Conservation (phyloP, 1,140 invertebrate genomes). For the Radopholus similis region DNA sequence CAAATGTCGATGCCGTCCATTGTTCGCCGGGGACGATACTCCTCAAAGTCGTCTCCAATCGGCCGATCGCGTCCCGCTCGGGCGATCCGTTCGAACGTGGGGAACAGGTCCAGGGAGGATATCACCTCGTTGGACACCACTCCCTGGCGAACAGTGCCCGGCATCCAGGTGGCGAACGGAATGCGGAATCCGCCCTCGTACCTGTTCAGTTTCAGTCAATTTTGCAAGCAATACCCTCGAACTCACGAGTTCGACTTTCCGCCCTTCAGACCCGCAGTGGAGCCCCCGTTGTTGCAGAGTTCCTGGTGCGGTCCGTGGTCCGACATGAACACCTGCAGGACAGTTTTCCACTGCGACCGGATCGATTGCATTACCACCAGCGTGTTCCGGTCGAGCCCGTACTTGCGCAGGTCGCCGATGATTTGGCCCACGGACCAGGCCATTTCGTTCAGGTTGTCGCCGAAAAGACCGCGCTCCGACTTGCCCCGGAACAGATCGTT, state of each 20-base stretch:
- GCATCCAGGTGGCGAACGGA: slow-evolving; percentile 59
- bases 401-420: slow-evolving; percentile 35
- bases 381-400: slow-evolving; percentile 24
- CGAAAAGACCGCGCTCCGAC: slow-evolving; percentile 45
- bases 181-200: slow-evolving; percentile 58
- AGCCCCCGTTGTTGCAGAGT: slow-evolving; percentile 57
- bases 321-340: slow-evolving; percentile 60
- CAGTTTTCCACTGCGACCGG: too few relatives aligned
- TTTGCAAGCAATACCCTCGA: too few relatives aligned
- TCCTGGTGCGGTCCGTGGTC: slow-evolving; percentile 60
- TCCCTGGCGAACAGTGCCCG: slow-evolving; percentile 49
- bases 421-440: slow-evolving; percentile 60
- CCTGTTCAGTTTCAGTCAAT: too few relatives aligned
- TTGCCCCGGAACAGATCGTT: slow-evolving; percentile 41
- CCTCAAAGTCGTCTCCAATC: background rate
- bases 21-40: background rate
- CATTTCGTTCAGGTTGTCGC: slow-evolving; percentile 56
- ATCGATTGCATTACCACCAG: too few relatives aligned
- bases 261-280: slow-evolving; percentile 54
- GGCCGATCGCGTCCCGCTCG: background rate
- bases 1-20: slow-evolving; percentile 16
- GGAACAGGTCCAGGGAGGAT: slow-evolving; percentile 34
- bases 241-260: too few relatives aligned
- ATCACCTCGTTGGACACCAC: slow-evolving; percentile 53
- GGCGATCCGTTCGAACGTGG: slow-evolving; percentile 48